A percentile compares a stretch with the other conserved stretches of the same genome.
These are phyloP conservation scores for Drosophila austrosaltans DNA, from an alignment of 2,888 invertebrate genomes.

Conservation along the genomic window DNA sequence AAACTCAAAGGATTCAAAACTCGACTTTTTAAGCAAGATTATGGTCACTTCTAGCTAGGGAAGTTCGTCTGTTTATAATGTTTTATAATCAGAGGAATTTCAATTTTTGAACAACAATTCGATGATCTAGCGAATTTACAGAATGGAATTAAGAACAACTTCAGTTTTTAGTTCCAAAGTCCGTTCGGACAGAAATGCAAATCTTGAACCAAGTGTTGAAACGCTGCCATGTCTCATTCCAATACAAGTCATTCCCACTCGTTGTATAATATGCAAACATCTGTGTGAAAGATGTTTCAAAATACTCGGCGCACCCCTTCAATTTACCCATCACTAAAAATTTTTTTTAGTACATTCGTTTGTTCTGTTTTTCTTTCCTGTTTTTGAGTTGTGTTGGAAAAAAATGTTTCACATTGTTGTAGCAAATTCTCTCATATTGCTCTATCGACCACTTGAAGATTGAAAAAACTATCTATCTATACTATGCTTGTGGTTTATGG, in stretches of 20 bases:
- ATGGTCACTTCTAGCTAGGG: no score
- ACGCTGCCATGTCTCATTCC: neutral
- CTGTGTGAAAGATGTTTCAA: slow-evolving; percentile 45
- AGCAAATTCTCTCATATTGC: slow-evolving; percentile 2
- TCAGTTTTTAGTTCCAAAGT: slow-evolving; percentile 11
- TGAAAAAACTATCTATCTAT: slow-evolving; percentile 4
- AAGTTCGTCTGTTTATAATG: no score
- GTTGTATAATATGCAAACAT: slow-evolving; percentile 46
- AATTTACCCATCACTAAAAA: neutral
- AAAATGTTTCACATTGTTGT: slow-evolving; percentile 12
- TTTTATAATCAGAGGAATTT: no score
- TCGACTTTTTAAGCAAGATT: no score
- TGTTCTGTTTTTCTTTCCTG: neutral
- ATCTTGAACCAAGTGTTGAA: slow-evolving; percentile 19
- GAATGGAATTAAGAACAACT: neutral
- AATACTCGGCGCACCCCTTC: slow-evolving; percentile 13
- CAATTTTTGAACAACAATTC: no score
- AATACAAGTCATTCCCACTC: neutral
- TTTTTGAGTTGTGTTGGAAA: slow-evolving; percentile 5
- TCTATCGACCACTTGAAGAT: slow-evolving; percentile 16
- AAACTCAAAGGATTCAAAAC: no score
- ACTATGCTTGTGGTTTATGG: neutral
- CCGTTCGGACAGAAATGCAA: slow-evolving; percentile 12
- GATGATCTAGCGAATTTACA: neutral
- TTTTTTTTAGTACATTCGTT: neutral